Evolutionary conservation across 2,797 vertebrate genomes (phyloP).

Genomic region (Tolypeutes matacus): DNA sequence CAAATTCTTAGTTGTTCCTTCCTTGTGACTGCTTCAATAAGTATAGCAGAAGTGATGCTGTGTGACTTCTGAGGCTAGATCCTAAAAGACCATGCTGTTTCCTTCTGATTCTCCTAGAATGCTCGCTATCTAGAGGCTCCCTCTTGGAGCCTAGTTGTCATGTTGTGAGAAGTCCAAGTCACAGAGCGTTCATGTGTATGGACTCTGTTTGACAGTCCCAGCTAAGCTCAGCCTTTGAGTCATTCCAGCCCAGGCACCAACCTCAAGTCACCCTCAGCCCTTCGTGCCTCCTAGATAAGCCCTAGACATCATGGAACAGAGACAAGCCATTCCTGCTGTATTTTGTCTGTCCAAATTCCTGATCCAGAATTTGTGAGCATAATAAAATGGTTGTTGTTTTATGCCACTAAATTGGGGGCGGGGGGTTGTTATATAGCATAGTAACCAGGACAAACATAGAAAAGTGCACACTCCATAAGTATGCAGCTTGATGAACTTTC

Average conservation of each 20-base stretch:
- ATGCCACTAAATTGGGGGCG: conserved; percentile 14
- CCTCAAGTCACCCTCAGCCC: not conserved
- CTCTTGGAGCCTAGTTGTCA: not conserved
- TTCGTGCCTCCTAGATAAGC: not conserved
- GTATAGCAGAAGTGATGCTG: not conserved
- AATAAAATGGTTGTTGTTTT: not conserved
- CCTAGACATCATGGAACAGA: not conserved
- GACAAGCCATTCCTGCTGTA: not conserved
- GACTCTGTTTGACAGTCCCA: not conserved
- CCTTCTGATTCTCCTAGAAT: not conserved
- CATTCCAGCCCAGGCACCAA: conserved; percentile 5
- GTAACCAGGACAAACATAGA: conserved; percentile 21
- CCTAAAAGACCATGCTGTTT: not conserved
- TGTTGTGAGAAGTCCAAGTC: not conserved
- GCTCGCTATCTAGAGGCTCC: not conserved
- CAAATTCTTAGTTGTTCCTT: conserved; percentile 20
- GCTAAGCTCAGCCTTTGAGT: not conserved
- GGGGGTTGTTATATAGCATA: not conserved
- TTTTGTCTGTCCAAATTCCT: conserved; percentile 18
- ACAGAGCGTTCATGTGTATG: not conserved
- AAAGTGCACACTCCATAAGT: conserved; percentile 13
- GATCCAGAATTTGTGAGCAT: conserved; percentile 3
- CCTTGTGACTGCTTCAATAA: conserved; percentile 15
- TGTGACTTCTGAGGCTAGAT: conserved; percentile 16
- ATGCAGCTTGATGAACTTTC: conserved; percentile 39